Percentiles rank a stretch among this genome's conserved stretches.
These are phyloP conservation scores for Megaleporinus macrocephalus DNA, from an alignment of 2,113 vertebrate species.

Conservation along the genomic window DNA sequence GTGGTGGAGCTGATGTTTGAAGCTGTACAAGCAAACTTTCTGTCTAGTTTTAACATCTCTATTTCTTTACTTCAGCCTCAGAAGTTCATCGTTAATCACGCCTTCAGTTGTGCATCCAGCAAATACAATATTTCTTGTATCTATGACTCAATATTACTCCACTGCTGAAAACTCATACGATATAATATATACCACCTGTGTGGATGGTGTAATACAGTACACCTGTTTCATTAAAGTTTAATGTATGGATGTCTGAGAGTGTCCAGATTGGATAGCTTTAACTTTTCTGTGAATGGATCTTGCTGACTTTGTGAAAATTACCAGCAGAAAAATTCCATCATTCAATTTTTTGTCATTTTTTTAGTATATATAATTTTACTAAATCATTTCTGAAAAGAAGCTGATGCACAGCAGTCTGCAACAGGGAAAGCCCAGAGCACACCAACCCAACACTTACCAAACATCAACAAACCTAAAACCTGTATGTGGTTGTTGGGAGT, in stretches of 20 bases:
- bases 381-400: neutral
- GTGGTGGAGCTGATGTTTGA: no score
- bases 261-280: neutral
- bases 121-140: neutral
- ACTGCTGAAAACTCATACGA: no score
- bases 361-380: neutral
- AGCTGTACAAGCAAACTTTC: no score
- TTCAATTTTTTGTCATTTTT: neutral
- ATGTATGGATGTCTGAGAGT: neutral
- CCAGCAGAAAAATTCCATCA: neutral
- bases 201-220: no score
- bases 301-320: neutral
- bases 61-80: no score
- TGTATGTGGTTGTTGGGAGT: neutral
- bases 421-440: constrained; percentile 23
- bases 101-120: no score
- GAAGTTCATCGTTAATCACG: no score
- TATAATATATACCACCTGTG: no score
- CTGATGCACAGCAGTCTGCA: neutral
- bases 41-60: no score
- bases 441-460: neutral
- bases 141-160: no score
- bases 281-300: neutral
- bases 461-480: constrained; percentile 7
- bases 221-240: no score